A percentile compares a stretch with the other conserved stretches of the same genome.
Conservation (phyloP, 1,140 invertebrate genomes). For the Dolichoris vasculosae region DNA sequence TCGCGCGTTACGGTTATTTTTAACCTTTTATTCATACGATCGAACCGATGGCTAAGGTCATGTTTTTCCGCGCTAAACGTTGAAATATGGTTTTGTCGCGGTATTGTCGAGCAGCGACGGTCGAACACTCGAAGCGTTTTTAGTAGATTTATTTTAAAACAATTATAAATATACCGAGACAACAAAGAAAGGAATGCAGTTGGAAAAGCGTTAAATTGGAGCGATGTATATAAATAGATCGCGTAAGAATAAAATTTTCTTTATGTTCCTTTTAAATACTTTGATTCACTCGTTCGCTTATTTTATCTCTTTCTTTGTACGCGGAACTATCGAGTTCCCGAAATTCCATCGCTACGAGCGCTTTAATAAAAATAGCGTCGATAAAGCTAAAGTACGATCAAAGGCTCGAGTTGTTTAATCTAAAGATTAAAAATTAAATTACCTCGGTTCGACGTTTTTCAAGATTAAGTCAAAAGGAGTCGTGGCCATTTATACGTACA, state of each 20-base stretch:
- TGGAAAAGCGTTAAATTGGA: no score
- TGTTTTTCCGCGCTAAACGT: no score
- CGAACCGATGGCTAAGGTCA: no score
- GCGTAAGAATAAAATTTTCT: no score
- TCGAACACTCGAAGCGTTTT: no score
- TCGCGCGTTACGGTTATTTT: neutral
- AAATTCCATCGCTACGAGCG: neutral
- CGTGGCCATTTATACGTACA: neutral
- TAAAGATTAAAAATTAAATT: constrained; percentile 1
- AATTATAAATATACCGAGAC: no score
- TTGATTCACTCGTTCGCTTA: neutral
- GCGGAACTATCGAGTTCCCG: neutral
- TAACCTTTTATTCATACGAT: neutral
- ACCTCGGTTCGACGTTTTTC: neutral
- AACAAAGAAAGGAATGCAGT: no score
- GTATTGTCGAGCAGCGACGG: no score
- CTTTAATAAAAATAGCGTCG: neutral
- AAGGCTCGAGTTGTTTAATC: neutral
- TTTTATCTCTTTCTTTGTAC: neutral
- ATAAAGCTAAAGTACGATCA: neutral
- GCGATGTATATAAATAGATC: no score
- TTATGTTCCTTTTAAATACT: no score
- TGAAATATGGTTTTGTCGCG: no score
- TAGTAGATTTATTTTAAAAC: no score
- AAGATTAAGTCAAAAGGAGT: constrained; percentile 8